These are phyloP conservation scores for Calcarius ornatus DNA, from an alignment of 2,113 vertebrate genomes.

Conservation along the genomic window DNA sequence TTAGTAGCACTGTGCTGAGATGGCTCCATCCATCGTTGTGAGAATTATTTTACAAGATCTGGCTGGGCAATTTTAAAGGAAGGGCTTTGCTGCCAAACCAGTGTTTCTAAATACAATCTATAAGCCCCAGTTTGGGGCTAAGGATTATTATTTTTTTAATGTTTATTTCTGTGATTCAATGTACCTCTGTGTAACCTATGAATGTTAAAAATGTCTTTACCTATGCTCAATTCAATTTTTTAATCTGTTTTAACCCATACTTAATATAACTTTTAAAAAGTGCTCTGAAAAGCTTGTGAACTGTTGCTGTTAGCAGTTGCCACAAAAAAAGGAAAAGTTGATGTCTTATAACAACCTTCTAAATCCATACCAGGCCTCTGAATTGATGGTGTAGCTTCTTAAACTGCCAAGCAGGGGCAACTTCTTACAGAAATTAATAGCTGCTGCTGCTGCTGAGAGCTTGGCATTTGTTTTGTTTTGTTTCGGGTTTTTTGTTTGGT, in stretches of 20 bases:
- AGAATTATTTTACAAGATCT: neutral
- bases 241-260: neutral
- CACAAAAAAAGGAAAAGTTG: neutral
- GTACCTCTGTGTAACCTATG: neutral
- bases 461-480: neutral
- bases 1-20: neutral
- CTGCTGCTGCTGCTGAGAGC: neutral
- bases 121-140: neutral
- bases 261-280: neutral
- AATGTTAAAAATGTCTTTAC: neutral
- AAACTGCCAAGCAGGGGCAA: neutral
- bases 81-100: neutral
- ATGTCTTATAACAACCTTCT: neutral
- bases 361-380: neutral
- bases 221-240: neutral
- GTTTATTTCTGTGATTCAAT: neutral
- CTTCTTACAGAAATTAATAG: neutral
- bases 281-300: neutral
- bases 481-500: neutral
- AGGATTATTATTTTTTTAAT: neutral
- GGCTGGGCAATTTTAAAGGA: neutral
- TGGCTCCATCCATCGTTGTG: neutral
- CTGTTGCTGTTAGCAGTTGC: neutral
- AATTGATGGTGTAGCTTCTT: neutral
- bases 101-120: neutral